Conservation (phyloP, 2,888 invertebrate genomes). For the Hirtodrosophila histrioides region DNA sequence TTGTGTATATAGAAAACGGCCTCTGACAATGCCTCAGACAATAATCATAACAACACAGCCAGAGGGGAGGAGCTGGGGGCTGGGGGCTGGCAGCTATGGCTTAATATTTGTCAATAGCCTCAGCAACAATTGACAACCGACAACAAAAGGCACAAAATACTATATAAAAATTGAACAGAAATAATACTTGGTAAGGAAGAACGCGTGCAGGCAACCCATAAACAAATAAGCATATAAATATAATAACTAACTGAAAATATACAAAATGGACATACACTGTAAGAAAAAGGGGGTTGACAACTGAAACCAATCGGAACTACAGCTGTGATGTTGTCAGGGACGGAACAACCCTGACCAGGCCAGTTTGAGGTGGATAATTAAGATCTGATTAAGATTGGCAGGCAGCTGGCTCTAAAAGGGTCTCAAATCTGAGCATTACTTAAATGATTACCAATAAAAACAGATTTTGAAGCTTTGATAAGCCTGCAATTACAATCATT, state of each 20-base stretch:
- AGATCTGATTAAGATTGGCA: conserved; percentile 55
- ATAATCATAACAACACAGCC: conserved; percentile 70
- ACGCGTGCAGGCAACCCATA: conserved; percentile 43
- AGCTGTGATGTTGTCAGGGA: conserved; percentile 6
- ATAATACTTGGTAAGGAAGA: conserved; percentile 14
- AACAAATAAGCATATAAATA: conserved; percentile 69
- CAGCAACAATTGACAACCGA: conserved; percentile 69
- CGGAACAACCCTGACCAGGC: background rate
- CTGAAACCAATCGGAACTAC: conserved; percentile 22
- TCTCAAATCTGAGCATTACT: conserved; percentile 29
- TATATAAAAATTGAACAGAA: conserved; percentile 12
- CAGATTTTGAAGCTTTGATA: conserved; percentile 31
- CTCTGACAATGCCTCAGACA: conserved; percentile 63
- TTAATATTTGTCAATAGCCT: conserved; percentile 74
- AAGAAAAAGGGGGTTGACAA: conserved; percentile 12
- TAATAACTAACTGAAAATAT: conserved; percentile 73
- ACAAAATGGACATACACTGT: conserved; percentile 2
- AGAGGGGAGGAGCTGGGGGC: no score
- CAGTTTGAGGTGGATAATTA: conserved; percentile 41
- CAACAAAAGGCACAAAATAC: conserved; percentile 33
- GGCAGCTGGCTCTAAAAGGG: conserved; percentile 3
- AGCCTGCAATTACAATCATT: conserved; percentile 8
- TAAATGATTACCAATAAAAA: conserved; percentile 34
- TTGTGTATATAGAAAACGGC: conserved; percentile 70
- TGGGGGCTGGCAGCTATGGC: conserved; percentile 14